phyloP scores from a whole-genome alignment of 2,888 invertebrate genomes.

The Tupiocoris notatus region DNA sequence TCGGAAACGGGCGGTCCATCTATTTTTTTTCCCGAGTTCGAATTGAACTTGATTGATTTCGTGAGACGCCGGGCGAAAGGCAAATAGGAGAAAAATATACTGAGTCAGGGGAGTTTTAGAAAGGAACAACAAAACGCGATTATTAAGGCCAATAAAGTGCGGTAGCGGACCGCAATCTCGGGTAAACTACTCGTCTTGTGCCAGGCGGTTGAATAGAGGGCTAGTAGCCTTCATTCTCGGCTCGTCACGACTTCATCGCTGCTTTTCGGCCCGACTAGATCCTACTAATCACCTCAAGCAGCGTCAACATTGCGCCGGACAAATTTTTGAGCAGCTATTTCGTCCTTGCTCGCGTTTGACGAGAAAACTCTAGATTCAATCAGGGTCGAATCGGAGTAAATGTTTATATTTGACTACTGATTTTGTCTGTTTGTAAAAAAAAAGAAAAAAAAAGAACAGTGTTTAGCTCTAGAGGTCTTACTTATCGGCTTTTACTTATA shows the following conservation, averaged over 20 bases:
- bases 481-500: too few relatives aligned
- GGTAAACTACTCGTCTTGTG: not conserved
- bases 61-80: not conserved
- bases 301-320: not conserved
- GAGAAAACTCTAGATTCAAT: too few relatives aligned
- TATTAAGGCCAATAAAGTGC: constrained; percentile 25
- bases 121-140: not conserved
- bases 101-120: not conserved
- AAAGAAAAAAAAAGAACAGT: too few relatives aligned
- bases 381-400: too few relatives aligned
- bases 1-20: not conserved
- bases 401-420: too few relatives aligned
- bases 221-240: not conserved
- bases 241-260: not conserved
- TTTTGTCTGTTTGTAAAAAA: too few relatives aligned
- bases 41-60: not conserved
- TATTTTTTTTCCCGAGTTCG: not conserved
- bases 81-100: not conserved
- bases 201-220: not conserved
- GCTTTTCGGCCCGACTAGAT: not conserved
- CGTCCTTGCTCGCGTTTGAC: too few relatives aligned
- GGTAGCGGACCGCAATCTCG: constrained; percentile 3
- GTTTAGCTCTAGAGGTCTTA: too few relatives aligned
- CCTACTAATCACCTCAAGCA: not conserved
- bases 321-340: too few relatives aligned